Base-by-base conservation (phyloP, 1,140 invertebrate species). In the Megalopta genalis region DNA sequence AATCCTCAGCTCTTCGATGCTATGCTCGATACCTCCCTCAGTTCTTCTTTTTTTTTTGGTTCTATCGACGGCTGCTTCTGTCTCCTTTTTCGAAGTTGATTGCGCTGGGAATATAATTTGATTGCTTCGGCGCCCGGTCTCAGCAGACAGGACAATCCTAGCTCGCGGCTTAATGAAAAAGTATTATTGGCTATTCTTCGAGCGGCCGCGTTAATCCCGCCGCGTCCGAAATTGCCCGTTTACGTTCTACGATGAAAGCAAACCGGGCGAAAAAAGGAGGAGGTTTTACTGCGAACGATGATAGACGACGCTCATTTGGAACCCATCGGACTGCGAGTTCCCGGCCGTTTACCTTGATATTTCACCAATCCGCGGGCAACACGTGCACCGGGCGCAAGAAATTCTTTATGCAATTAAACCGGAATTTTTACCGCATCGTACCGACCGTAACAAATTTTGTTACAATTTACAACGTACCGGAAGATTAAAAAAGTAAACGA, bases 41-140 rank as follows among this genome's bases (percentile, higher is more conserved):
- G 39, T n/a, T n/a, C n/a, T 32, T 32, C 4, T 32, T 32, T 32
- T 14, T 16, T n/a, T 67, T 39, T 42, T 10, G 46, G n/a, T 60
- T 49, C 23, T 14, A 37, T 65, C 54, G 23, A 39, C 21, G 18
- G 5, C 62, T 77, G 63, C 62, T 59, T 25, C 60, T 27, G 69
- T 64, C 85, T 82, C 89, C 89, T 89, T 88, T 86, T 82, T 73
- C 82, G 71, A 88, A 88, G 80, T 89, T 91, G 89, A 91, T 92
- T 91, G 90, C 90, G 73, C 85, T 89, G 90, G 88, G 89, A 91
- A 90, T 91, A 91, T 91, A 91, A 92, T 92, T 92, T 90, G 88
- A 92, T 92, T 91, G 86, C 88, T 87, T 85, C 80, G 78, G 84
- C 77, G 83, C 82, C 66, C 32, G 67, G 84, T 81, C 84, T 87